Percentiles rank a stretch among this genome's conserved stretches.
Conservation (phyloP, 2,888 invertebrate genomes). For the Chydorus sphaericus region DNA sequence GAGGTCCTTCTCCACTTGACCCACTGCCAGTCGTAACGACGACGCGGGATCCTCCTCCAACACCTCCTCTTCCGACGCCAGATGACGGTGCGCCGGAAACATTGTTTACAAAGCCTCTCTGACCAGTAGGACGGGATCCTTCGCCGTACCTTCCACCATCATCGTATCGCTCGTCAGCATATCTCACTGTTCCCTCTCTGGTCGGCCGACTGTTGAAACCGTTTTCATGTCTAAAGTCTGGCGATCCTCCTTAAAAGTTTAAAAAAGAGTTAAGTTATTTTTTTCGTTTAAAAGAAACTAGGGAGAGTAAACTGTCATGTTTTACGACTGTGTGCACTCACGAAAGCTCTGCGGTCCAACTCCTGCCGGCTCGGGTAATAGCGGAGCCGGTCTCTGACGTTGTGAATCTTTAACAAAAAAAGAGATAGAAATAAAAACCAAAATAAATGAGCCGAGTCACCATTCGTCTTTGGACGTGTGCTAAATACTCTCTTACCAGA, state of each 20-base stretch:
- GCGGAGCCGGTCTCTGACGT: slow-evolving; percentile 5
- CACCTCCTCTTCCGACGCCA: slow-evolving; percentile 7
- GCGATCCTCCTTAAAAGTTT: not conserved
- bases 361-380: slow-evolving; percentile 7
- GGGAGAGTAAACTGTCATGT: no score
- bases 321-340: no score
- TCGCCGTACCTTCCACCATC: not conserved
- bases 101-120: no score
- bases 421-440: not conserved
- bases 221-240: not conserved
- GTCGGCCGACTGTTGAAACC: not conserved
- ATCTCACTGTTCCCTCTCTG: not conserved
- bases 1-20: no score
- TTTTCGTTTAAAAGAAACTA: no score
- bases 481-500: slow-evolving; percentile 31
- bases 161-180: no score
- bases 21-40: slow-evolving; percentile 20
- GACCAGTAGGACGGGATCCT: slow-evolving; percentile 18
- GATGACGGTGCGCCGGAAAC: no score
- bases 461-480: not conserved
- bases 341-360: slow-evolving; percentile 16
- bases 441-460: no score
- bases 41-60: no score
- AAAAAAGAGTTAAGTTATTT: no score
- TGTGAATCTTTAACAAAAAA: slow-evolving; percentile 1